phyloP scores from a whole-genome alignment of 1,140 invertebrate species.

The Neodiprion lecontei region DNA sequence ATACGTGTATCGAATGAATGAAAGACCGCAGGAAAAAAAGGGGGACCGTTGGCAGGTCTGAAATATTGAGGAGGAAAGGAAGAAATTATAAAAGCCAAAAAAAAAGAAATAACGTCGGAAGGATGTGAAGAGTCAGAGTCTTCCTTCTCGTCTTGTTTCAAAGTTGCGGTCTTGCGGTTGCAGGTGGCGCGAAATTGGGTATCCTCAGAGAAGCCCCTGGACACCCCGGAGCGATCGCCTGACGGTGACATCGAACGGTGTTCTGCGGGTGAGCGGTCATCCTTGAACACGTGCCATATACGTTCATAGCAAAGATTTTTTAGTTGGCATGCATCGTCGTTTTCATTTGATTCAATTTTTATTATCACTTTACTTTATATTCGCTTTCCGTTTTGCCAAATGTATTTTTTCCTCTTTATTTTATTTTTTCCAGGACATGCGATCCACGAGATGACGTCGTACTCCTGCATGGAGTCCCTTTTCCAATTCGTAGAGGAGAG shows the following conservation, averaged over 20 bases:
- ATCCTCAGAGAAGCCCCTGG: conserved; percentile 56
- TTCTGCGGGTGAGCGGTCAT: conserved; percentile 55
- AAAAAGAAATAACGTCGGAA: conserved; percentile 28
- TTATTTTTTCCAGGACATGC: conserved; percentile 50
- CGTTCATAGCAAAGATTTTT: no score
- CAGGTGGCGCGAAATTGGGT: conserved; percentile 63
- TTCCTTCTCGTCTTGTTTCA: conserved; percentile 23
- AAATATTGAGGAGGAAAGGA: no score
- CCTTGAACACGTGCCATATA: not conserved
- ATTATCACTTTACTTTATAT: no score
- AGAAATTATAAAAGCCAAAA: no score
- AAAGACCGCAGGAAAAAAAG: no score
- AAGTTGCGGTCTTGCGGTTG: conserved; percentile 39
- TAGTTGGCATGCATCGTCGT: no score
- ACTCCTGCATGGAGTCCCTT: conserved; percentile 61
- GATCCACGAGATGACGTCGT: conserved; percentile 66
- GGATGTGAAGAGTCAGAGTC: conserved; percentile 35
- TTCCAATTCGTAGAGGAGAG: conserved; percentile 62
- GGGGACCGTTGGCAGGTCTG: no score
- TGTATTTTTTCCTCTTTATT: not conserved
- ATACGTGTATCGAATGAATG: no score
- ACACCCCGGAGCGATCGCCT: conserved; percentile 45
- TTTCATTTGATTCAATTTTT: no score
- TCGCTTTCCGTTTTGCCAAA: no score
- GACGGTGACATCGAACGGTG: conserved; percentile 52